Conservation (phyloP, 2,888 invertebrate species). For the Scaptomyza parva region DNA sequence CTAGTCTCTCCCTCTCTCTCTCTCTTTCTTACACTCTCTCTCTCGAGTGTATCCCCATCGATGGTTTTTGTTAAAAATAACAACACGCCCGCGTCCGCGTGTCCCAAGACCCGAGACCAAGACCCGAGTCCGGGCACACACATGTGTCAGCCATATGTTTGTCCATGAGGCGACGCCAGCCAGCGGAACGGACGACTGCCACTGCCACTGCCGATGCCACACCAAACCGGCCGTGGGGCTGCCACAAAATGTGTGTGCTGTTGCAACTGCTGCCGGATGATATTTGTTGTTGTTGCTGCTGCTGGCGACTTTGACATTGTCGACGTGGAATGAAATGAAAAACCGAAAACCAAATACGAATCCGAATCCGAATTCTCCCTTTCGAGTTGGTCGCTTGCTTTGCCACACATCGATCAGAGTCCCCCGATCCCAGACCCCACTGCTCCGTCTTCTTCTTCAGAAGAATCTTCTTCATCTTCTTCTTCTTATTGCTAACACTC, state of each 20-base stretch:
- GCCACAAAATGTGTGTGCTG: conserved; percentile 16
- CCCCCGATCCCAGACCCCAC: conserved; percentile 55
- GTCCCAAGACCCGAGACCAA: conserved; percentile 6
- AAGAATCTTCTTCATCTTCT: conserved; percentile 3
- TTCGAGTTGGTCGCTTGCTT: conserved; percentile 60
- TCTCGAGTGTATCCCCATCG: conserved; percentile 46
- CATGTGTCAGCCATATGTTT: conserved; percentile 77
- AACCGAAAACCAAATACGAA: too few relatives aligned
- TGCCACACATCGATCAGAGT: conserved; percentile 56
- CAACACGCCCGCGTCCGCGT: conserved; percentile 57
- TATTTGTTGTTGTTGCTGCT: conserved; percentile 16
- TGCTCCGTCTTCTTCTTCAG: conserved; percentile 28
- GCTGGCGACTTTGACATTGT: conserved; percentile 63
- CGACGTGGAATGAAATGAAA: conserved; percentile 9
- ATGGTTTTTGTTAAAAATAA: conserved; percentile 67
- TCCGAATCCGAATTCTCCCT: conserved; percentile 42
- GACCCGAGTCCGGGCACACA: background rate
- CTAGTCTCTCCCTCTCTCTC: conserved; percentile 9
- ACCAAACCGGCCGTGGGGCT: conserved; percentile 65
- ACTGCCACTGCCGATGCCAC: conserved; percentile 42
- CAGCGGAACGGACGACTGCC: conserved; percentile 55
- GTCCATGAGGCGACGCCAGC: conserved; percentile 72
- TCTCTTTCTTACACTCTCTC: background rate
- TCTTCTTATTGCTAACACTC: background rate
- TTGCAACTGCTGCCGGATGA: conserved; percentile 17